Percentiles rank a stretch among this genome's conserved stretches.
These are phyloP conservation scores for Magallana ariakensis DNA, from an alignment of 1,140 invertebrate genomes.

Conservation along the genomic window DNA sequence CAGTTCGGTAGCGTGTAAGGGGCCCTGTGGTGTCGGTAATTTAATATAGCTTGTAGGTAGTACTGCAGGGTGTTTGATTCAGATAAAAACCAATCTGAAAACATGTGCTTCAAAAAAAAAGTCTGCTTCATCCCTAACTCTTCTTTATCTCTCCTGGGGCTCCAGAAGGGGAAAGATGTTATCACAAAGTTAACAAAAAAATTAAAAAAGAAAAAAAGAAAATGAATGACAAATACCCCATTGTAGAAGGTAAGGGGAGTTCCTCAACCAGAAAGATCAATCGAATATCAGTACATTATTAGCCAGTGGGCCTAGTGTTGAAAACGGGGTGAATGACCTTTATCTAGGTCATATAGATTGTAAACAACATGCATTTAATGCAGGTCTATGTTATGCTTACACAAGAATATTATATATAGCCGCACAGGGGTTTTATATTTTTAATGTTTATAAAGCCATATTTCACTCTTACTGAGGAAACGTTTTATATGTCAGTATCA, in stretches of 20 bases:
- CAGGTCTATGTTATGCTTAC: neutral
- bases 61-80: neutral
- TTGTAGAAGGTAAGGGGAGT: too few species aligned
- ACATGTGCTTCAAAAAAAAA: conserved; percentile 31
- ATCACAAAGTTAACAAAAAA: neutral
- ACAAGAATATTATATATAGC: too few species aligned
- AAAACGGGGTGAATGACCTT: neutral
- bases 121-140: conserved; percentile 10
- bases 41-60: conserved; percentile 1
- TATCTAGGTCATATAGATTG: neutral
- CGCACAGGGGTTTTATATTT: too few species aligned
- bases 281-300: too few species aligned
- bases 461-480: neutral
- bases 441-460: neutral
- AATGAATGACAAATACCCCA: too few species aligned
- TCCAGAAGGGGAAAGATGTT: neutral
- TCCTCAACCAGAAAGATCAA: too few species aligned
- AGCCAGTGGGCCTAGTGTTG: too few species aligned
- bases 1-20: neutral
- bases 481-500: neutral
- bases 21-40: neutral
- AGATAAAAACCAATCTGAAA: conserved; percentile 35
- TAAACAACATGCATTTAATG: conserved; percentile 20
- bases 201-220: neutral
- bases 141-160: conserved; percentile 22